Evolutionary conservation across 2,797 vertebrate genomes (phyloP), one percentile per base, ranked within the genome.

Genomic region (Botia kubotai): DNA sequence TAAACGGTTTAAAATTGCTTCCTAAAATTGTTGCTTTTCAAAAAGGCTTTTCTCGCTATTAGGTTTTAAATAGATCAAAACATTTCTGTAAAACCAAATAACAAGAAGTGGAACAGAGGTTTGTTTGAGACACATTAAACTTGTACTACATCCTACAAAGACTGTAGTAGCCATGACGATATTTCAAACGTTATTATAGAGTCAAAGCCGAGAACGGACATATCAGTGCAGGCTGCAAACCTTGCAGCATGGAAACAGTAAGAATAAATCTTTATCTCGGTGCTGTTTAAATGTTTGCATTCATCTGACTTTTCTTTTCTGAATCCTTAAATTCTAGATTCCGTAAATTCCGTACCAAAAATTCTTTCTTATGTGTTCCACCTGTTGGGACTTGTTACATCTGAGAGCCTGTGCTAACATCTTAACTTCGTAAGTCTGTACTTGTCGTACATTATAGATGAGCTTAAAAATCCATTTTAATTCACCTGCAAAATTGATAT

Each of bases 201-300:
- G 52, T 67, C 70, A 73, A 73, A 58, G 78, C 19, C 52, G 26
- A 77, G 33, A 66, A 66, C 16, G 10, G 16, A 46, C 62, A 58
- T 80, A 58, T 36, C 23, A 68, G 13, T 80, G 58, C 11, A 70
- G 17, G 62, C 50, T 29, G 33, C 50, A 67, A 74, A 67, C 63
- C 62, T 58, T 68, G 39, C 71, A 58, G 13, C 39, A 17, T 19
- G 21, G 6, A 17, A 46, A 46, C 50, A 23, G 60, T 66, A 19
- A 73, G 71, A 80, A 74, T 46, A 80, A 67, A 36, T 6, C 21
- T 80, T 80, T 68, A 48, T 50, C 69, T 43, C 26, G 63, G 26
- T 53, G 11, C 16, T 63, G 46, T 17, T 21, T 66, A 60, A 73
- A 29, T 73, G 58, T 80, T 66, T 80, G 77, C 16, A 55, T 71